Conservation (phyloP, 2,797 vertebrate genomes). For the Hoplostethus atlanticus region DNA sequence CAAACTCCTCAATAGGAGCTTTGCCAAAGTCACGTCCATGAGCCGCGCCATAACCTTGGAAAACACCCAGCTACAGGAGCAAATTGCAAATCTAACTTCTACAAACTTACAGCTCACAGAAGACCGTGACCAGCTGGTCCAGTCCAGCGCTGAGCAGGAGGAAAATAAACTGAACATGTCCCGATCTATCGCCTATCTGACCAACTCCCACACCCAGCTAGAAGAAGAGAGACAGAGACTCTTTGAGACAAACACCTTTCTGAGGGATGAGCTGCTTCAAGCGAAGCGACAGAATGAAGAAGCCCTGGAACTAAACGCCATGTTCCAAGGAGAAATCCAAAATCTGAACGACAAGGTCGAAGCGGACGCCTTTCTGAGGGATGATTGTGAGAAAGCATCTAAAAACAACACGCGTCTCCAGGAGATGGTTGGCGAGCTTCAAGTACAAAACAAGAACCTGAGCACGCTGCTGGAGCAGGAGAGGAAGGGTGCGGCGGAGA, state of each 20-base stretch:
- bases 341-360: conserved; percentile 12
- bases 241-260: conserved; percentile 8
- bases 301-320: conserved; percentile 12
- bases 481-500: conserved; percentile 4
- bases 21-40: background rate
- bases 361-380: background rate
- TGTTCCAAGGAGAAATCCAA: conserved; percentile 9
- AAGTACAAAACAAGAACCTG: conserved; percentile 37
- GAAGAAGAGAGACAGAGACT: conserved; percentile 15
- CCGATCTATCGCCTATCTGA: conserved; percentile 15
- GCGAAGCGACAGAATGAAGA: conserved; percentile 1
- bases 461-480: conserved; percentile 5
- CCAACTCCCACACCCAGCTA: background rate
- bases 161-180: conserved; percentile 34
- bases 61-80: conserved; percentile 8
- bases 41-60: conserved; percentile 26
- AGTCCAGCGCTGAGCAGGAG: background rate
- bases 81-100: conserved; percentile 40
- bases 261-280: conserved; percentile 25
- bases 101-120: conserved; percentile 15
- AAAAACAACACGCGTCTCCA: background rate
- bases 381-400: background rate
- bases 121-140: conserved; percentile 16
- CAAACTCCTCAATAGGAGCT: conserved; percentile 35
- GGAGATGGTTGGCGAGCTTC: conserved; percentile 11